Conservation (phyloP, 2,797 vertebrate species). For the Phyllotis vaccarum region DNA sequence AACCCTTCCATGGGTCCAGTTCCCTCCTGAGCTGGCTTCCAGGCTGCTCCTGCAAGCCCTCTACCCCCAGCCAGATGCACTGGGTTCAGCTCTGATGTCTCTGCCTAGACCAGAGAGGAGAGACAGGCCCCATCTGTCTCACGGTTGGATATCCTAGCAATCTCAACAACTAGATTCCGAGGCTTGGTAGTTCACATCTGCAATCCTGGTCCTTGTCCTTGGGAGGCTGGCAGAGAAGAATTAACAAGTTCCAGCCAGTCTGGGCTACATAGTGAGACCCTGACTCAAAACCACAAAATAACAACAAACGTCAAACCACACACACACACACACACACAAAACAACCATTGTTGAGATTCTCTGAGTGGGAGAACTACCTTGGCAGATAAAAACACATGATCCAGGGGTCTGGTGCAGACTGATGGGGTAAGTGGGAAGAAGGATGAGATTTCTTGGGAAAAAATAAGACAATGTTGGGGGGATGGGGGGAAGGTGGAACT, state of each 20-base stretch:
- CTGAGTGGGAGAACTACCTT: not conserved
- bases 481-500: not conserved
- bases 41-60: not conserved
- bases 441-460: not conserved
- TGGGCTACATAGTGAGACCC: not conserved
- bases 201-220: not conserved
- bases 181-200: not conserved
- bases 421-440: not conserved
- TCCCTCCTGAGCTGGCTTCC: not conserved
- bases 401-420: not conserved
- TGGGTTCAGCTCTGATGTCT: not conserved
- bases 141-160: not conserved
- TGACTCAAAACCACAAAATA: not conserved
- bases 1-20: not conserved
- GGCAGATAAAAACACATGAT: slow-evolving; percentile 1
- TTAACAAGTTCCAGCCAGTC: not conserved
- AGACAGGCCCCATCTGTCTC: not conserved
- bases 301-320: not conserved
- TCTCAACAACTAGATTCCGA: not conserved
- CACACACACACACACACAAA: no score
- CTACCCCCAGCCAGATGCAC: not conserved
- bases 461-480: not conserved
- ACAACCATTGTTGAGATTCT: not conserved
- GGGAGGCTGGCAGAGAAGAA: not conserved
- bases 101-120: not conserved